Conservation (phyloP, 2,797 vertebrate genomes). For the Muraenolepis orangiensis region DNA sequence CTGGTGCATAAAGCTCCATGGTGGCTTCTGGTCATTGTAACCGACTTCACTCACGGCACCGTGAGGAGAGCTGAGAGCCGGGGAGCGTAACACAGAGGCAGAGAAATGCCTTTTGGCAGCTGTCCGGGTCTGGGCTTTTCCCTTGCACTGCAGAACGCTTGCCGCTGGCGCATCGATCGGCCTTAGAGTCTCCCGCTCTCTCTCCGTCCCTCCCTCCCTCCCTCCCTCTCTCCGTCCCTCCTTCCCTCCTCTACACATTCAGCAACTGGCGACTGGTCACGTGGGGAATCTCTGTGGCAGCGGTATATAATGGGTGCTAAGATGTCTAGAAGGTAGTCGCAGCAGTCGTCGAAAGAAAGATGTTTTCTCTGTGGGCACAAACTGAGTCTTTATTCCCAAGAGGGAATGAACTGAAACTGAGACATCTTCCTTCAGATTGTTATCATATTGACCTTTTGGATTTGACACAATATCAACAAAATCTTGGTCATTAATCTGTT, state of each 20-base stretch:
- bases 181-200: slow-evolving; percentile 7
- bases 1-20: not conserved
- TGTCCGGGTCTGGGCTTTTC: slow-evolving; percentile 33
- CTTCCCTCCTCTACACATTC: slow-evolving; percentile 24
- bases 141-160: slow-evolving; percentile 31
- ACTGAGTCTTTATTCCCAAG: no score
- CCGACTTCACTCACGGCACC: not conserved
- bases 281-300: not conserved
- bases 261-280: slow-evolving; percentile 26
- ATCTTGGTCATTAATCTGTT: not conserved
- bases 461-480: not conserved
- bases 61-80: no score
- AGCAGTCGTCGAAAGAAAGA: not conserved
- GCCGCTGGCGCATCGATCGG: slow-evolving; percentile 27
- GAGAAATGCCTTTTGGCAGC: slow-evolving; percentile 5
- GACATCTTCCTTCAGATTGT: not conserved
- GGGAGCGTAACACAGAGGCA: no score
- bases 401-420: no score
- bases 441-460: not conserved
- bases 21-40: not conserved
- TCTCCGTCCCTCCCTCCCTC: not conserved
- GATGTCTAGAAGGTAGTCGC: not conserved
- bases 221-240: not conserved
- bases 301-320: not conserved
- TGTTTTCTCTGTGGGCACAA: not conserved